These are phyloP conservation scores for Bubalus kerabau DNA, from an alignment of 2,113 vertebrate genomes.

Conservation along the genomic window DNA sequence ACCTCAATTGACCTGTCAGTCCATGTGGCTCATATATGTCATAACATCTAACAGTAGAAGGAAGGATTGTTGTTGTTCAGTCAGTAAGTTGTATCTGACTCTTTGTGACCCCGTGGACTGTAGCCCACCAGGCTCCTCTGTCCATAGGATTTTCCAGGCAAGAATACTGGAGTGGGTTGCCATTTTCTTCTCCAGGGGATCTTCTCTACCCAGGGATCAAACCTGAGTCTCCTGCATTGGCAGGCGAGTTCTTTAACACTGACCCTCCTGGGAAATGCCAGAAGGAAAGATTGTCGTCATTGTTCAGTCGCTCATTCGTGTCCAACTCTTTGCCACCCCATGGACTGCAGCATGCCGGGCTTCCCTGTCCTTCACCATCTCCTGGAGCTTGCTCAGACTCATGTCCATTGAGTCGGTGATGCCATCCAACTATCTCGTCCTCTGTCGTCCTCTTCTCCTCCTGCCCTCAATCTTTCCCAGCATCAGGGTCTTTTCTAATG, in stretches of 20 bases:
- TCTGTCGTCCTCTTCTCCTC: background rate
- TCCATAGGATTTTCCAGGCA: background rate
- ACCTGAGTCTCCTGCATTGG: background rate
- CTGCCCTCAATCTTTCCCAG: background rate
- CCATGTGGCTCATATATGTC: background rate
- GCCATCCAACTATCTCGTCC: background rate
- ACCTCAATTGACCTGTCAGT: background rate
- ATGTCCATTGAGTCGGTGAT: background rate
- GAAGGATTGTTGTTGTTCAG: background rate
- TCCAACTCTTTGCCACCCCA: background rate
- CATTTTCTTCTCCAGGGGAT: background rate
- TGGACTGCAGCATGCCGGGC: background rate
- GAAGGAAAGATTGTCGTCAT: background rate
- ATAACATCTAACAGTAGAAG: background rate
- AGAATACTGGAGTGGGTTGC: background rate
- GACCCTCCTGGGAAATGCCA: background rate
- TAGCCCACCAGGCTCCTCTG: background rate
- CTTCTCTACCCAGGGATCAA: background rate
- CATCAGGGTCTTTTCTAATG: background rate
- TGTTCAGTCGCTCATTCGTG: fast-evolving
- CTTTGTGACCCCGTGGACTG: background rate
- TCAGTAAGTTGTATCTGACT: background rate
- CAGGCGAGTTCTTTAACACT: background rate
- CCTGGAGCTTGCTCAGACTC: background rate
- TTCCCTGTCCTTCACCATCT: background rate